Evolutionary conservation across 35 echinoderm and acorn worm genomes (phyloP).

Genomic region (Diadema setosum): DNA sequence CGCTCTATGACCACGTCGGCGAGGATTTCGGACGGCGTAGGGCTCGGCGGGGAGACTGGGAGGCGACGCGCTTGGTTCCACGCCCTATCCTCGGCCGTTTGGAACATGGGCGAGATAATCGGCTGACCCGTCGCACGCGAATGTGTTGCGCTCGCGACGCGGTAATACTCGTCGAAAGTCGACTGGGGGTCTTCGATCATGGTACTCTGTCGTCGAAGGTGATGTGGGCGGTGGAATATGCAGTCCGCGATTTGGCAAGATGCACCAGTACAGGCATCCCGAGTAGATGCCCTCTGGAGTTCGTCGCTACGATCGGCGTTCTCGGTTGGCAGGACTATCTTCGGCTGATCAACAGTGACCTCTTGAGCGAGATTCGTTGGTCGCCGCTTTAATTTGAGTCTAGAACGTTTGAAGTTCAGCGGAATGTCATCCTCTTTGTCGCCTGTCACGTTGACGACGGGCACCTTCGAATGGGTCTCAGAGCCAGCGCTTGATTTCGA

Average conservation of each 20-base stretch:
- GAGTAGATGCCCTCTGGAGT: background rate
- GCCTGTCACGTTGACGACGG: background rate
- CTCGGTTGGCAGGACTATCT: background rate
- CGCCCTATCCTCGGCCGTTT: background rate
- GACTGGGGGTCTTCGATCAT: background rate
- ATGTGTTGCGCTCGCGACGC: background rate
- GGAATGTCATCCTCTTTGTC: background rate
- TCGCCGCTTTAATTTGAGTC: slow-evolving; percentile 9
- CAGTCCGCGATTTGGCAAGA: slow-evolving; percentile 61
- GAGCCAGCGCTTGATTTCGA: background rate
- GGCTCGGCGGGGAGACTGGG: slow-evolving; percentile 59
- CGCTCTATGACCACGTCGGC: slow-evolving; percentile 27
- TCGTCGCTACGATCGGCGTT: background rate
- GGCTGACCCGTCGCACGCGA: slow-evolving; percentile 32
- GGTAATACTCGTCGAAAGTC: slow-evolving; percentile 44
- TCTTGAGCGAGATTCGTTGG: background rate
- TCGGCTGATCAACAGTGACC: background rate
- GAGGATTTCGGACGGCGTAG: slow-evolving; percentile 88
- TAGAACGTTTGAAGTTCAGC: slow-evolving; percentile 4
- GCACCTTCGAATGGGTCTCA: background rate
- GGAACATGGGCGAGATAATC: slow-evolving; percentile 61
- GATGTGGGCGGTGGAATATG: slow-evolving; percentile 50
- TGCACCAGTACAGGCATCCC: background rate
- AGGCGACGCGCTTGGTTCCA: slow-evolving; percentile 17
- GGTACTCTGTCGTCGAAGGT: background rate